Conservation (phyloP, 2,888 invertebrate genomes). For the Sesia bembeciformis region DNA sequence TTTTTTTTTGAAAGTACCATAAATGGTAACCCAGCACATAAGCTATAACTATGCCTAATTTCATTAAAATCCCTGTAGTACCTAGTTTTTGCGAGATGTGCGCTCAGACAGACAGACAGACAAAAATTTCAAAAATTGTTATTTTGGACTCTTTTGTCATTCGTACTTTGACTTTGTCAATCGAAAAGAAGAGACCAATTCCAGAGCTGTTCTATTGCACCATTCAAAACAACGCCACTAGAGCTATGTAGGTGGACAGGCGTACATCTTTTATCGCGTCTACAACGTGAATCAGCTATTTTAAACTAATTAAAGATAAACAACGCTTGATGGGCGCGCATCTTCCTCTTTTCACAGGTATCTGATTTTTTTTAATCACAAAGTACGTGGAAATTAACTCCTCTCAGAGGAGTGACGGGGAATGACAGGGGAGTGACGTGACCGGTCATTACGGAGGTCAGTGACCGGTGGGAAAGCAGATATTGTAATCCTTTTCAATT, state of each 20-base stretch:
- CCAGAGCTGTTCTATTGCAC: neutral
- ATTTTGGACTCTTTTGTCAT: no score
- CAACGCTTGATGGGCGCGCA: constrained; percentile 40
- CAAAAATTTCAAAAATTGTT: no score
- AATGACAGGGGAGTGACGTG: constrained; percentile 54
- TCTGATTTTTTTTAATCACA: neutral
- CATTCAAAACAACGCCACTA: constrained; percentile 3
- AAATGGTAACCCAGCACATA: no score
- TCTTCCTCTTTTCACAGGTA: constrained; percentile 5
- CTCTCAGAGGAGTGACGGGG: constrained; percentile 39
- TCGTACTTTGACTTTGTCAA: no score
- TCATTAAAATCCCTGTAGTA: no score
- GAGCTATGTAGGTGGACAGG: constrained; percentile 15
- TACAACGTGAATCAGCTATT: constrained; percentile 48
- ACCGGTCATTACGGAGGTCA: constrained; percentile 48
- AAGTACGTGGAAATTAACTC: constrained; percentile 48
- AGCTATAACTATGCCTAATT: no score
- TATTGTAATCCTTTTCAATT: constrained; percentile 7
- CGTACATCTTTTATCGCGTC: constrained; percentile 27
- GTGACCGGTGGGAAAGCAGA: constrained; percentile 10
- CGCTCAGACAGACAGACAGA: no score
- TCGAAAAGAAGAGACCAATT: no score
- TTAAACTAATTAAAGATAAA: constrained; percentile 57
- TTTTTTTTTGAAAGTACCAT: no score
- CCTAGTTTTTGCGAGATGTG: no score